Evolutionary conservation across 1,140 invertebrate species (phyloP), one percentile per base, ranked within the genome.

Genomic region (Penaeus vannamei): DNA sequence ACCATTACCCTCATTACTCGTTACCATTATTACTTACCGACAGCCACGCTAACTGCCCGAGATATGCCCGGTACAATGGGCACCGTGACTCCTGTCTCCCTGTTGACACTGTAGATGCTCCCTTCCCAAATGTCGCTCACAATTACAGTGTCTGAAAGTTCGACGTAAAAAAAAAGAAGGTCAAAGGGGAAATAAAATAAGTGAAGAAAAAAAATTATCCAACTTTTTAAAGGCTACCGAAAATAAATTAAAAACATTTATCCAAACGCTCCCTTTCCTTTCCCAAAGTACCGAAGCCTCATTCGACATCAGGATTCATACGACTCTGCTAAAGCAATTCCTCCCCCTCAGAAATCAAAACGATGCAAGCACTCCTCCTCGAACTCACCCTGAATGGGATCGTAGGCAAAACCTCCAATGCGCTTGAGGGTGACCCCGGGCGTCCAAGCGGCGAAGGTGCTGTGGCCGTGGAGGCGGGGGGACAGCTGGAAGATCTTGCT

Each of bases 121-220:
- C 62, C 59, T 0, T 59, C 8, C 14, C n/a, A 85, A 3, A 79
- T 12, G 61, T 89, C 87, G 59, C 87, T 89, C 60, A 85, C 60
- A 26, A 89, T 23, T 23, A 89, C 59, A 26, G 61, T 46, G 14
- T 29, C 87, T 89, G 87, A 23, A 22, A 46, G 20, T 2, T 32
- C 0, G 19, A 29, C 1, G 23, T 79, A 22, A 29, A 22, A 46
- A 36, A 17, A 22, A 29, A 22, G 23, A 36, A 17, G 12, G 53
- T 53, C 12, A 53, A 53, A 53, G 10, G 17, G 12, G 0, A 42
- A 7, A 42, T 42, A 7, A 42, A 42, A n/a, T n/a, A n/a, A n/a
- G n/a, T n/a, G n/a, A 42, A 42, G 36, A 7, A 7, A 2, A 42
- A 42, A 42, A 42, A 42, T 42, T 7, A 42, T 5, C 36, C 4